Conservation (phyloP, 2,113 vertebrate species). For the Elaphurus davidianus region DNA sequence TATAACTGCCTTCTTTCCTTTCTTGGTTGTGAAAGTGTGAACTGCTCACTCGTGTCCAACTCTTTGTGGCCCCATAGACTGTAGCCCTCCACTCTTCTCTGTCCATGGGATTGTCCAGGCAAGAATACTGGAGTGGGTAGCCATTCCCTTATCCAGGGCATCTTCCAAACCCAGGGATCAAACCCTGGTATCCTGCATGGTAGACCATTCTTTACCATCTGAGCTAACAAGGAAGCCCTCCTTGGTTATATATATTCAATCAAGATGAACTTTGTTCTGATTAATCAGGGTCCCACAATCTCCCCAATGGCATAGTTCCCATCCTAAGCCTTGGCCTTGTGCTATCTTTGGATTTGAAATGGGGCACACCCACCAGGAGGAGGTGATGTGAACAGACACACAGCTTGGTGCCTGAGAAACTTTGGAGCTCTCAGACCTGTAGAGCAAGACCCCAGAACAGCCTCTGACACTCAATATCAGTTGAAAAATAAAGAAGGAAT, state of each 20-base stretch:
- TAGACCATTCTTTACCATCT: neutral
- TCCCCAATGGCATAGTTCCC: neutral
- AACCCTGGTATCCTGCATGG: neutral
- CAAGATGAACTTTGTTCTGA: neutral
- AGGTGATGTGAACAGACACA: neutral
- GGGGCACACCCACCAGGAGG: neutral
- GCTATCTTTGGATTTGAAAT: neutral
- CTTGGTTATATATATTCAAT: neutral
- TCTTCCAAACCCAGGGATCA: neutral
- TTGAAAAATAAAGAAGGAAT: neutral
- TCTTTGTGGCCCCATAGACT: neutral
- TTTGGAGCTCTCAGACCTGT: neutral
- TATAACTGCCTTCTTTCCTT: neutral
- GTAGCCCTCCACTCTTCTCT: neutral
- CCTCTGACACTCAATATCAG: neutral
- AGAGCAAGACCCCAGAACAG: neutral
- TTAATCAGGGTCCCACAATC: neutral
- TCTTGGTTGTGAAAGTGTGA: neutral
- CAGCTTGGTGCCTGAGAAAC: neutral
- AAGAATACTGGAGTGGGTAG: neutral
- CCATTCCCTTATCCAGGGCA: neutral
- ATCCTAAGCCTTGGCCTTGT: neutral
- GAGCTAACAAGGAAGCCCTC: neutral
- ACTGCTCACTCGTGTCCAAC: fast-evolving
- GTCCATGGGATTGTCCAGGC: neutral